Percentiles rank a stretch among this genome's conserved stretches.
Conservation (phyloP, 2,113 vertebrate genomes). For the Hystrix cristata region DNA sequence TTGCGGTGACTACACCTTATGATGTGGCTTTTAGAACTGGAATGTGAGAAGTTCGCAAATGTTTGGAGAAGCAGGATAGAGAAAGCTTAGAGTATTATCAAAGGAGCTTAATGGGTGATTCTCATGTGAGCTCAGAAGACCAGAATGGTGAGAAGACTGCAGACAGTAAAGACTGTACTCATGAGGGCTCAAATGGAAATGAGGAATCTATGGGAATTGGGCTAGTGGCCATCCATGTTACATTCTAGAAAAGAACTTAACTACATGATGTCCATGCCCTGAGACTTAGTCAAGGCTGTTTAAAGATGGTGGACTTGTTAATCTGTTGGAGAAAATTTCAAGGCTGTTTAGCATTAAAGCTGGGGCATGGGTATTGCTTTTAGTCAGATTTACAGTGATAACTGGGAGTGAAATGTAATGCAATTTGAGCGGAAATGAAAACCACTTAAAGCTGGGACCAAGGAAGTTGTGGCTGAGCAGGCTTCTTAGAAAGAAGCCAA, state of each 20-base stretch:
- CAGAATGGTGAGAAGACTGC: neutral
- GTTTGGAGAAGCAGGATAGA: neutral
- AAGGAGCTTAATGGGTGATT: neutral
- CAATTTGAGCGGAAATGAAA: neutral
- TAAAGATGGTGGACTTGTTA: neutral
- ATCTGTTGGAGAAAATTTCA: neutral
- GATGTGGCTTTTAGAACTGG: neutral
- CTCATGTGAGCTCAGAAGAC: neutral
- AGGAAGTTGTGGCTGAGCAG: neutral
- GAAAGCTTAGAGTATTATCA: neutral
- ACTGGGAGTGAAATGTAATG: neutral
- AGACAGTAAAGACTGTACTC: neutral
- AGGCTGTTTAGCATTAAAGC: neutral
- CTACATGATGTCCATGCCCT: neutral
- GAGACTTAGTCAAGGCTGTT: neutral
- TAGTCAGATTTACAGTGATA: neutral
- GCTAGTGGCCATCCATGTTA: neutral
- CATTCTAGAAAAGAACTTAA: neutral
- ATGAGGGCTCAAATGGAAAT: neutral
- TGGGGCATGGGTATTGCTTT: neutral
- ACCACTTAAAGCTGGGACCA: neutral
- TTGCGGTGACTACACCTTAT: neutral
- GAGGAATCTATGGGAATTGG: neutral
- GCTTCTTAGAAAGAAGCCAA: neutral
- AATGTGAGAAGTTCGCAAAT: neutral